Evolutionary conservation across 2,797 vertebrate species (phyloP).

Genomic region (Coregonus sp.): DNA sequence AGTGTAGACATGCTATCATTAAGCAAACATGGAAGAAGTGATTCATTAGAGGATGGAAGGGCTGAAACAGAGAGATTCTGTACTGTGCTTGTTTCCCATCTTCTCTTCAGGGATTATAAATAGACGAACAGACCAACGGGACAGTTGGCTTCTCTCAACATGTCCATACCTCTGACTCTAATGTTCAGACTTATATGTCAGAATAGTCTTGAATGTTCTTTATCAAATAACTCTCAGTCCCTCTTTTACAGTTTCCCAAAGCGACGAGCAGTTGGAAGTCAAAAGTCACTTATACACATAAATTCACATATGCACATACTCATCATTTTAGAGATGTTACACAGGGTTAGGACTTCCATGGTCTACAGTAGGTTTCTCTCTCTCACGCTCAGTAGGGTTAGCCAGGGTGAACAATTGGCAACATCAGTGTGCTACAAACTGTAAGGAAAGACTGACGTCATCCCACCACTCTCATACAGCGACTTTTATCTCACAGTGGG

Average conservation of each 20-base stretch:
- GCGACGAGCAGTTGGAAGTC: no score
- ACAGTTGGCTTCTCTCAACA: conserved; percentile 16
- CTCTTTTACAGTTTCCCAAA: not conserved
- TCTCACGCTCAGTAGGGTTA: not conserved
- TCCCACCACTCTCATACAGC: not conserved
- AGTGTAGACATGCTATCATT: conserved; percentile 72
- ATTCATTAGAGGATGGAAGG: conserved; percentile 57
- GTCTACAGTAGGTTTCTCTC: not conserved
- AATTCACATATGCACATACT: no score
- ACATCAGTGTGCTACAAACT: conserved; percentile 5
- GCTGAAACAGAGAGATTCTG: not conserved
- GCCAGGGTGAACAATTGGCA: conserved; percentile 8
- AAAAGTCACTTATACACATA: no score
- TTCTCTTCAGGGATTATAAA: not conserved
- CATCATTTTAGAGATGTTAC: no score
- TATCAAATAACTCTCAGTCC: not conserved
- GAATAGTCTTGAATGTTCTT: not conserved
- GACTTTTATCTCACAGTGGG: conserved; percentile 9
- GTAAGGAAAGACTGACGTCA: conserved; percentile 31
- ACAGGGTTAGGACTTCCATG: no score
- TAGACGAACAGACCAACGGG: conserved; percentile 25
- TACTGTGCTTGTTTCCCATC: not conserved
- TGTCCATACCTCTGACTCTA: conserved; percentile 1
- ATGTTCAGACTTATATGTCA: conserved; percentile 16
- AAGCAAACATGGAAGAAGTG: conserved; percentile 71